Evolutionary conservation across 2,888 invertebrate genomes (phyloP).

Genomic region (Clivina fossor): DNA sequence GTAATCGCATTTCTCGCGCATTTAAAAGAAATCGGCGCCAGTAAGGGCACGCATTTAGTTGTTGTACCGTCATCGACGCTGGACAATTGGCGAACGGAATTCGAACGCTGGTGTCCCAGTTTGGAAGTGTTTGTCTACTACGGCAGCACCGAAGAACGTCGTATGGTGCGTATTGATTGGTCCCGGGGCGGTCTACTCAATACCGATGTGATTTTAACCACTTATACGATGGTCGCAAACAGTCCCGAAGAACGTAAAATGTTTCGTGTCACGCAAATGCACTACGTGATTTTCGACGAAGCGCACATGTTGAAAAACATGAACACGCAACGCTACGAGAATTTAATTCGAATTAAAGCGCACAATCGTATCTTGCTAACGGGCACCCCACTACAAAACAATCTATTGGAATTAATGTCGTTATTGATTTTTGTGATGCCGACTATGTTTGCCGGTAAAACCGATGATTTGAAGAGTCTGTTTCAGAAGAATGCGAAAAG

Average conservation of each 20-base stretch:
- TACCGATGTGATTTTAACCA: conserved; percentile 84
- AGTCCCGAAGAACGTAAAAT: conserved; percentile 87
- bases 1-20: conserved; percentile 91
- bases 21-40: conserved; percentile 75
- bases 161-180: conserved; percentile 74
- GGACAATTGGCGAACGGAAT: conserved; percentile 85
- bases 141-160: conserved; percentile 82
- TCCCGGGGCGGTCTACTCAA: conserved; percentile 70
- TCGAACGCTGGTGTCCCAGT: conserved; percentile 76
- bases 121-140: conserved; percentile 85
- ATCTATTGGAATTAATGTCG: conserved; percentile 92
- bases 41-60: conserved; percentile 81
- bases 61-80: conserved; percentile 94
- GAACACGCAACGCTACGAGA: conserved; percentile 87
- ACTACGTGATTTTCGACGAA: conserved; percentile 95
- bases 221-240: conserved; percentile 83
- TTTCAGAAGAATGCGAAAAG: conserved; percentile 59
- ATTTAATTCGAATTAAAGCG: conserved; percentile 84
- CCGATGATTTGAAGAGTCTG: conserved; percentile 81
- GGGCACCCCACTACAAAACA: conserved; percentile 93
- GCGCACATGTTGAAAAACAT: conserved; percentile 99
- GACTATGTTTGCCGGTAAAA: conserved; percentile 85
- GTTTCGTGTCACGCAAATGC: conserved; percentile 84
- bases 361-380: conserved; percentile 85
- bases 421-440: conserved; percentile 96